Percentiles rank a stretch among this genome's conserved stretches.
phyloP scores from a whole-genome alignment of 2,113 vertebrate species.

The Calidris pygmaea region DNA sequence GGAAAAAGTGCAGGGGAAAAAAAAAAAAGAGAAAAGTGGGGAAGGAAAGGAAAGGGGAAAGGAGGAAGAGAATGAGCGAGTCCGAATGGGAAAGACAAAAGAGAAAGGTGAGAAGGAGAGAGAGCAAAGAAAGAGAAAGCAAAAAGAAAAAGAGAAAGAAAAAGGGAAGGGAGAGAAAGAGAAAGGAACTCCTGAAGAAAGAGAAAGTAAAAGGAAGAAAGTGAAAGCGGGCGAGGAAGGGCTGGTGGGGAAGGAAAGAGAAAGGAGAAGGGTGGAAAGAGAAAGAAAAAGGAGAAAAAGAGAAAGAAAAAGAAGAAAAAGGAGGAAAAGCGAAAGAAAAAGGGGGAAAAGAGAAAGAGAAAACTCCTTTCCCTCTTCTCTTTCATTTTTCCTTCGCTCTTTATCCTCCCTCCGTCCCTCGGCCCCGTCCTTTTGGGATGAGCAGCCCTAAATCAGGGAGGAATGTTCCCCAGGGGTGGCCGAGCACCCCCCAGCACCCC shows the following conservation, averaged over 20 bases:
- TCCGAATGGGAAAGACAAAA: constrained; percentile 19
- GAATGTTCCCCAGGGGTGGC: no score
- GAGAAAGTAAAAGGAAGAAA: background rate
- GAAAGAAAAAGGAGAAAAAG: background rate
- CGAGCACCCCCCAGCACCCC: no score
- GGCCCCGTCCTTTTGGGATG: no score
- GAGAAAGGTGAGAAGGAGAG: constrained; percentile 74
- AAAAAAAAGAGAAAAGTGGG: background rate
- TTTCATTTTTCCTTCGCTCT: no score
- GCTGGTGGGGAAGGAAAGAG: background rate
- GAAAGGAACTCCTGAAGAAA: background rate
- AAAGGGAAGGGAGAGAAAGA: background rate
- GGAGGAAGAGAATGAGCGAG: background rate
- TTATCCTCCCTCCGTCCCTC: no score
- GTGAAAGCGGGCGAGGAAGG: background rate
- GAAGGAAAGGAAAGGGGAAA: background rate
- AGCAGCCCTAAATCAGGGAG: no score
- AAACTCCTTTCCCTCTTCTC: no score
- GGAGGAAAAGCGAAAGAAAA: no score
- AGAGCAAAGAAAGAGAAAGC: background rate
- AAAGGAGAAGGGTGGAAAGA: background rate
- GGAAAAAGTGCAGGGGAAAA: background rate
- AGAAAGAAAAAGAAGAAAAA: background rate
- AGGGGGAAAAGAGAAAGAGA: no score
- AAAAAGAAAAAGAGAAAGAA: background rate